These are phyloP conservation scores for Drosophila neocordata DNA, from an alignment of 1,140 invertebrate genomes.

Conservation along the genomic window DNA sequence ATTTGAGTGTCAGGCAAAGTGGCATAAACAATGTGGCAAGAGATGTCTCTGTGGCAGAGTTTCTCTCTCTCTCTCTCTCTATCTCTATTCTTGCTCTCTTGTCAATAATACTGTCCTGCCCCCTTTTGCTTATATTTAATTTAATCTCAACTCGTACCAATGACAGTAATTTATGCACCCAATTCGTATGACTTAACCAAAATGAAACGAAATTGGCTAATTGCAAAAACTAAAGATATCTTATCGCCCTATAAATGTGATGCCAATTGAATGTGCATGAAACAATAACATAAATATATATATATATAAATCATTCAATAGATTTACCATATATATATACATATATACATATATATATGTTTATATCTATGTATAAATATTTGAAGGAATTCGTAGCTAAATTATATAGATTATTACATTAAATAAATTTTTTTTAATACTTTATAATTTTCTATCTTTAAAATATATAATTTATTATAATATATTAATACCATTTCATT, in stretches of 20 bases:
- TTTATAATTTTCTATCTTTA: no score
- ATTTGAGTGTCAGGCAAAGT: constrained; percentile 75
- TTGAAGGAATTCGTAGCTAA: neutral
- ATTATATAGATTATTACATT: neutral
- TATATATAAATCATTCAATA: neutral
- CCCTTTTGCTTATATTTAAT: constrained; percentile 27
- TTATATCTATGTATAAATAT: neutral
- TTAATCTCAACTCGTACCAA: constrained; percentile 50
- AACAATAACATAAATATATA: neutral
- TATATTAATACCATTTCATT: no score
- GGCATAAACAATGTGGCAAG: constrained; percentile 66
- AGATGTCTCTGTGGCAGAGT: neutral
- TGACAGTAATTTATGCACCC: constrained; percentile 71
- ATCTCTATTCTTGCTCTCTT: no score
- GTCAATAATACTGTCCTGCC: neutral
- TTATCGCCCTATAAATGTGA: neutral
- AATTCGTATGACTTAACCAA: constrained; percentile 46
- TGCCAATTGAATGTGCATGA: neutral
- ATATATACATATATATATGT: no score
- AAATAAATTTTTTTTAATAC: no score
- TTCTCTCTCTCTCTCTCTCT: no score
- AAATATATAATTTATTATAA: no score
- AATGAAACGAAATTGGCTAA: constrained; percentile 56
- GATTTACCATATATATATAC: no score
- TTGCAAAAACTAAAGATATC: constrained; percentile 53